Evolutionary conservation across 2,113 vertebrate species (phyloP), one percentile per base, ranked within the genome.

Genomic region (Lophochroa leadbeateri): DNA sequence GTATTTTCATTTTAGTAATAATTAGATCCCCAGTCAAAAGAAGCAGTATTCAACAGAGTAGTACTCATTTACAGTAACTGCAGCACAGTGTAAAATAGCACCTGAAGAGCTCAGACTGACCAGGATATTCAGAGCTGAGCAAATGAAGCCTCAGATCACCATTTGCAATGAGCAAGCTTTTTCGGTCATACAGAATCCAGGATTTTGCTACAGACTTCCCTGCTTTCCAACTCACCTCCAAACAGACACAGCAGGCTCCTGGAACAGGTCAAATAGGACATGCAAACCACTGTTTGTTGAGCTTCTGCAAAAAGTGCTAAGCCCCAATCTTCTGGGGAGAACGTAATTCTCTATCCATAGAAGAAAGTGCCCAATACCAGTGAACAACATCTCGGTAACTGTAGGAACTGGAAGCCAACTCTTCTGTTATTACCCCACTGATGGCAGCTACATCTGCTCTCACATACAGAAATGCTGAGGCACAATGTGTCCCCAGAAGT

Each of bases 261-360:
- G 5, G 17, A 71, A 7, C 67, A 50, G 25, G 16, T 8, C 55
- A 41, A 25, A 28, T 13, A 55, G 24, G 33, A 20, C 1, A 1
- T 0, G 0, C 35, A 17, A 7, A 3, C n/a, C 31, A 14, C 64
- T 15, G 4, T 7, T 19, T 8, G 8, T 21, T 60, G 41, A 46
- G n/a, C 33, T 68, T 50, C 67, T 72, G 44, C 50, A 61, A 7
- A 41, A 71, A 71, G 58, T 1, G 3, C 58, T 47, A 52, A 47
- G 25, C 4, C 28, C 3, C 44, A 3, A 25, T 55, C 44, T 41
- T 86, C 58, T 10, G 46, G 4, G 10, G 14, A 11, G 7, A 23
- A 28, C 67, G 6, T 4, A 11, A 64, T 8, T 64, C 49, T 6
- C 6, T 2, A 7, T 2, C 4, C 11, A 7, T 39, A 29, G n/a